Evolutionary conservation across 2,888 invertebrate genomes (phyloP), one percentile per base, ranked within the genome.

Genomic region (Drosophila aldrichi): DNA sequence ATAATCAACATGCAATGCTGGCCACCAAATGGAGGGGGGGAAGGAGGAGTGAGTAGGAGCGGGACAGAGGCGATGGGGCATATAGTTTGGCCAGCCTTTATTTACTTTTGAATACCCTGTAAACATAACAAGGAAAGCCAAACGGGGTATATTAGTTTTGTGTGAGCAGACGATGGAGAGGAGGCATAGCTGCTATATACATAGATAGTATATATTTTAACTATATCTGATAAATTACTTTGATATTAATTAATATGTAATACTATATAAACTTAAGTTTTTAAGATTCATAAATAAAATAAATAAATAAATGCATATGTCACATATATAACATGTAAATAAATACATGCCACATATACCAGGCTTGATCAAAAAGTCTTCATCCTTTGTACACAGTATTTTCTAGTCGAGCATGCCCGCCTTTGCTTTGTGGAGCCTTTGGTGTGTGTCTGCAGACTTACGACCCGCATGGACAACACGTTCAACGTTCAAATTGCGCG

Each of bases 391-490:
- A 20, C 43, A 12, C 16, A 14, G 46, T 25, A 46, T 25, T 32
- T 32, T 2, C 2, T 14, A 29, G 48, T 48, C 48, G 29, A 12
- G 10, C 29, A 32, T 12, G 12, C 12, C 10, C 48, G 58, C 38
- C 43, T 43, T 54, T 62, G 22, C 51, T 67, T 57, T 52, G 48
- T 52, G 48, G 40, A 18, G 55, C 20, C 18, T 56, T 58, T 58
- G 49, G 41, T 2, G 79, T 75, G 43, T 7, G 79, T 75, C 74
- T 69, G 73, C 74, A 77, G 79, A 87, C 86, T 87, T 87, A 88
- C 86, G 80, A 78, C 81, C 89, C 88, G 89, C 87, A 76, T 87
- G 87, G 88, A 74, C 80, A 89, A 78, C 81, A 88, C 85, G 87
- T 85, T 74, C 73, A 71, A 52, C 67, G 69, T 60, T 67, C 68